Conservation (phyloP, 2,797 vertebrate species). For the Gymnothorax javanicus region DNA sequence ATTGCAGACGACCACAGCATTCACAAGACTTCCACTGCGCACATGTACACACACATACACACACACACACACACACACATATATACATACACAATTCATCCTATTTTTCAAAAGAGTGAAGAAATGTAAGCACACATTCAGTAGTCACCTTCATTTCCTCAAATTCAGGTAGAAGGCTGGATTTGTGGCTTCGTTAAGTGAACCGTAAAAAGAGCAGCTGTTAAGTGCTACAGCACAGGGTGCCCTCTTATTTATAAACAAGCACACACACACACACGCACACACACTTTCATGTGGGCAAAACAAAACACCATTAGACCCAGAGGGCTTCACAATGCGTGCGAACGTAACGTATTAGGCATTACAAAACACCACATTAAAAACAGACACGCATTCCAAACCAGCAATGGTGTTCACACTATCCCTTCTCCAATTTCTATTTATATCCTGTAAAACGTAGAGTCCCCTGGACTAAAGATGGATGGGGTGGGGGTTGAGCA, state of each 20-base stretch:
- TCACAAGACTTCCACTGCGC: neutral
- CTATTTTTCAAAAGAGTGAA: neutral
- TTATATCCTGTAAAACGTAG: conserved; percentile 40
- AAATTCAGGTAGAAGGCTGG: neutral
- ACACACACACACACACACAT: no score
- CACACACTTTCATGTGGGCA: neutral
- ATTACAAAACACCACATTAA: neutral
- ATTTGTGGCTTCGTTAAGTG: neutral
- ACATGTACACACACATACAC: neutral
- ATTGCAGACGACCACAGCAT: neutral
- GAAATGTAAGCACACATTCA: neutral
- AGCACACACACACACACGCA: no score
- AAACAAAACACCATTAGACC: neutral
- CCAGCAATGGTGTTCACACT: conserved; percentile 31
- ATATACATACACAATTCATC: neutral
- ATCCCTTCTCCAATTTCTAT: conserved; percentile 40
- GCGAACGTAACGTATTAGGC: neutral
- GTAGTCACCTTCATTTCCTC: neutral
- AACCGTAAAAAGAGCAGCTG: neutral
- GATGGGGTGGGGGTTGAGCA: conserved; percentile 10
- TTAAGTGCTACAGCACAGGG: neutral
- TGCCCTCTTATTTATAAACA: neutral
- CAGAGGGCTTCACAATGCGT: neutral
- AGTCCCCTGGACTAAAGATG: conserved; percentile 1
- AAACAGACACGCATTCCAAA: conserved; percentile 24